Conservation (phyloP, 2,888 invertebrate genomes). For the Himalopsyche japonica region DNA sequence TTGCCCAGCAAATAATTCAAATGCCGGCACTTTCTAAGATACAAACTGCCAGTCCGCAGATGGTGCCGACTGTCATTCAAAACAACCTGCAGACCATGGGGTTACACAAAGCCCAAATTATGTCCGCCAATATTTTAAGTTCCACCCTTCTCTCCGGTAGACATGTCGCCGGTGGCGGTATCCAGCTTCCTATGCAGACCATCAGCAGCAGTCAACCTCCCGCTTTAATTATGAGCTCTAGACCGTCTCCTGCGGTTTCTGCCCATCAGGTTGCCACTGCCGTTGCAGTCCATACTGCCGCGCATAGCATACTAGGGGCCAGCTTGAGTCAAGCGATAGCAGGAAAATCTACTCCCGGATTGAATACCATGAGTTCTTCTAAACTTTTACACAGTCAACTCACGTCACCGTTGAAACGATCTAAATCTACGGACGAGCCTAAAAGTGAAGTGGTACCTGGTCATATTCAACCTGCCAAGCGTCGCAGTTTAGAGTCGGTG, state of each 20-base stretch:
- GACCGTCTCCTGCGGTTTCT: slow-evolving; percentile 43
- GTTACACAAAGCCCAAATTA: slow-evolving; percentile 51
- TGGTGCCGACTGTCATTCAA: slow-evolving; percentile 50
- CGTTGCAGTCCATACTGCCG: slow-evolving; percentile 38
- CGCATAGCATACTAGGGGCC: slow-evolving; percentile 54
- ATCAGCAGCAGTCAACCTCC: slow-evolving; percentile 60
- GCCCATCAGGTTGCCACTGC: slow-evolving; percentile 28
- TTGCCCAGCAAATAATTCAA: slow-evolving; percentile 56
- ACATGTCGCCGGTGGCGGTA: slow-evolving; percentile 51
- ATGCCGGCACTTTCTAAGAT: slow-evolving; percentile 59
- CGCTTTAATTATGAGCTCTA: slow-evolving; percentile 57
- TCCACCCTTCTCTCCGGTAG: slow-evolving; percentile 55
- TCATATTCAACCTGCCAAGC: slow-evolving; percentile 57
- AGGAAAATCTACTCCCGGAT: slow-evolving; percentile 50
- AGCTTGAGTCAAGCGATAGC: slow-evolving; percentile 47
- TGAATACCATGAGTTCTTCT: slow-evolving; percentile 57
- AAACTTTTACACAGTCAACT: slow-evolving; percentile 64
- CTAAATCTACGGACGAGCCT: slow-evolving; percentile 61
- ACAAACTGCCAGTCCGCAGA: slow-evolving; percentile 43
- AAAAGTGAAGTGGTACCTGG: slow-evolving; percentile 58
- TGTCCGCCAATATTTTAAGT: slow-evolving; percentile 57
- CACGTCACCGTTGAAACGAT: slow-evolving; percentile 60
- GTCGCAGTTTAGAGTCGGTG: slow-evolving; percentile 60
- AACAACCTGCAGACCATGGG: slow-evolving; percentile 50
- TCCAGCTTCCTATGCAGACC: slow-evolving; percentile 53